Conservation (phyloP, 2,888 invertebrate species). For the Lysandra coridon region DNA sequence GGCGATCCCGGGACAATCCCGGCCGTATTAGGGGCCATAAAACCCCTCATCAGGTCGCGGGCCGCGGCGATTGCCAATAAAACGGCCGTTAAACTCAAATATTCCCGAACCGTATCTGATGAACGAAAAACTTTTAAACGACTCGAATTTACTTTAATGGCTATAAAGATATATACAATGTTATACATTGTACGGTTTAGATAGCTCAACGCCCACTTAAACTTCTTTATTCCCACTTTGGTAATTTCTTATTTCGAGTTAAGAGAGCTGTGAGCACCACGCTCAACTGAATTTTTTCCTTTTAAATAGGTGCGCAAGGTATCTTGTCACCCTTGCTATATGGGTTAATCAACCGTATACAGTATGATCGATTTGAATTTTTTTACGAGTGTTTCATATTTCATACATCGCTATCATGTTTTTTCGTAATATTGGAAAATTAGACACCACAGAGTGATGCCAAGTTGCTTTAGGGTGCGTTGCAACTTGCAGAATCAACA, state of each 20-base stretch:
- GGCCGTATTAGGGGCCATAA: background rate
- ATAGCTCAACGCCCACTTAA: no score
- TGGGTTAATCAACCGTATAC: no score
- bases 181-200: background rate
- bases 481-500: background rate
- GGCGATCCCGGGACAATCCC: background rate
- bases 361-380: no score
- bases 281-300: no score
- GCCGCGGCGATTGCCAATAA: conserved; percentile 2
- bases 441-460: background rate
- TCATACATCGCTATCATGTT: no score
- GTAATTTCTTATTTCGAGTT: no score
- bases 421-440: background rate
- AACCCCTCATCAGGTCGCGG: conserved; percentile 10
- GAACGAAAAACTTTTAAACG: conserved; percentile 2
- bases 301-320: no score
- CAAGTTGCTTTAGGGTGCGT: background rate
- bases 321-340: no score
- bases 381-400: no score
- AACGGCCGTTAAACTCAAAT: background rate
- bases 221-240: no score
- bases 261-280: no score
- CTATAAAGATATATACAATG: background rate
- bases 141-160: background rate
- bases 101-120: background rate